Evolutionary conservation across 2,888 invertebrate species (phyloP), one percentile per base, ranked within the genome.

Genomic region (Acanthoscelides obtectus): DNA sequence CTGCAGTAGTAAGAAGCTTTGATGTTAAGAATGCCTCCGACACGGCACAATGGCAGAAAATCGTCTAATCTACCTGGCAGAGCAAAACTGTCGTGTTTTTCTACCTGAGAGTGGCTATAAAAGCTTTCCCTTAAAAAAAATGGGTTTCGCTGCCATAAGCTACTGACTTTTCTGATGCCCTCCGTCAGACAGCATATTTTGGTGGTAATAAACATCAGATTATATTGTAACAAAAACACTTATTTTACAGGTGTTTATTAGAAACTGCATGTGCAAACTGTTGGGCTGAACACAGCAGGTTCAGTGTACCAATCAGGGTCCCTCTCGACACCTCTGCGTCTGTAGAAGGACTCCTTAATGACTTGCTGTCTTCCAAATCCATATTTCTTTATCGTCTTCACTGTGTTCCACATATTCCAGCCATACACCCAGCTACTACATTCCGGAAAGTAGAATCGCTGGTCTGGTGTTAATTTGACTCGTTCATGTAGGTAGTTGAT

Each of bases 381-480:
- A 17, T 85, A 80, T 45, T 79, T 79, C 22, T 76, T 75, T 69
- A 79, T 80, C 20, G 76, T 78, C 74, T 81, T 83, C 4, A 80
- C 74, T 20, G 77, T 74, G 74, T 88, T 86, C 81, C 86, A 87
- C 85, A 89, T 88, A 68, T 88, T 87, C 90, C 90, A 90, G 0
- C 90, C 90, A 82, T 90, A 90, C 77, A 87, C 87, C 85, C 87
- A 89, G 79, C 83, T 88, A 0, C 87, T 81, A 0, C 84, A 81
- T 78, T 88, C 83, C 2, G 89, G 87, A 78, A 87, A 88, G 77
- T 86, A 87, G 77, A 86, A 90, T 75, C 89, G 87, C 72, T 89
- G 86, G 72, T 90, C 90, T 0, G 90, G 90, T 12, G 87, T 78
- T 70, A 87, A 83, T 75, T 87, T 86, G 68, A 86, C 82, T 73